Evolutionary conservation across 2,113 vertebrate species (phyloP).

Genomic region (Oophaga pumilio): DNA sequence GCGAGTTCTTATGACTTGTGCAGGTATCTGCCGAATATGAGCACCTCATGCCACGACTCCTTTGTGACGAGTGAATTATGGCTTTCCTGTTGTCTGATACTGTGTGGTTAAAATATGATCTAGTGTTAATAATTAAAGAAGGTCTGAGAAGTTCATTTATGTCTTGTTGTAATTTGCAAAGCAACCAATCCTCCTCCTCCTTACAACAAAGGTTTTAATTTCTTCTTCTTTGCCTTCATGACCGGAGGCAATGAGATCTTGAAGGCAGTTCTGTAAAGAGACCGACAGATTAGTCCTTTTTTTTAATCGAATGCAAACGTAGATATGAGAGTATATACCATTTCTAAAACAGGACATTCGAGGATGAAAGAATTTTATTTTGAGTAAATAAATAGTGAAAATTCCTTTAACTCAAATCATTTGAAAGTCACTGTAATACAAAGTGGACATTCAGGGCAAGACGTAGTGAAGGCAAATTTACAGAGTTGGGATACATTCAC

Average conservation of each 20-base stretch:
- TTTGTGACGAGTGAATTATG: not conserved
- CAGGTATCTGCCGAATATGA: not conserved
- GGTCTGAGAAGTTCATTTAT: conserved; percentile 7
- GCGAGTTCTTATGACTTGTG: not conserved
- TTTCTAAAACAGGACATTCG: not conserved
- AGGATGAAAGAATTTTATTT: not conserved
- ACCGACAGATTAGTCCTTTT: not conserved
- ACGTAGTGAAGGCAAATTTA: not conserved
- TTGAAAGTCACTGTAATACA: not conserved
- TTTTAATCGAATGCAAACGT: no score
- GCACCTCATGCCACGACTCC: not conserved
- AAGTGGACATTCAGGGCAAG: not conserved
- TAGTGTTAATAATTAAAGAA: conserved; percentile 10
- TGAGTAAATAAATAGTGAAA: not conserved
- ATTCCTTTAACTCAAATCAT: not conserved
- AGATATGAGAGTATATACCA: no score
- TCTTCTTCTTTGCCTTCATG: conserved; percentile 96
- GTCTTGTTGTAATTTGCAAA: not conserved
- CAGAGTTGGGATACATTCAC: no score
- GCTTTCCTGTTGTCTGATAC: not conserved
- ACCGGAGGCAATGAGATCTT: conserved; percentile 94
- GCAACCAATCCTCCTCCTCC: not conserved
- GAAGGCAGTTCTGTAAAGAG: conserved; percentile 87
- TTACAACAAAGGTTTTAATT: conserved; percentile 75
- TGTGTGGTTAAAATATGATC: not conserved